Evolutionary conservation across 2,113 vertebrate species (phyloP), one percentile per base, ranked within the genome.

Genomic region (Petromus typicus): DNA sequence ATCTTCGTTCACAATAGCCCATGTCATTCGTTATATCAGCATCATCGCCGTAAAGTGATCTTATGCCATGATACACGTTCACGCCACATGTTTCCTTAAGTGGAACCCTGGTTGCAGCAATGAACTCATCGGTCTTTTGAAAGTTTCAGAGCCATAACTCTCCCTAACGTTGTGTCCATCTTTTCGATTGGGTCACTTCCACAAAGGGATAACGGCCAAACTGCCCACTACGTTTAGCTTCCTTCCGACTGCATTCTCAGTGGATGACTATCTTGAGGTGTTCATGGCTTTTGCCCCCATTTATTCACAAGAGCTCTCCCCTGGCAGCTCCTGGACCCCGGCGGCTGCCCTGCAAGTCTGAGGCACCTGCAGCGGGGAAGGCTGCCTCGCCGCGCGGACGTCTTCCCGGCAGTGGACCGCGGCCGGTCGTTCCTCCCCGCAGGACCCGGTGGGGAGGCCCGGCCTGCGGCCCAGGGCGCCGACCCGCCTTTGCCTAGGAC

Each of bases 81-180:
- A 40, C 59, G 27, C 34, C 40, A 32, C 22, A 32, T 17, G 30
- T 34, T 89, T 89, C 81, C 79, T 73, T 89, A 85, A 93, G 84
- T 71, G 56, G 78, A 76, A 88, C 13, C 89, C 25, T 57, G 37
- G 18, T 66, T 67, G 32, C 45, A 51, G 23, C 57, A 73, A 48
- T 11, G 13, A 40, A 76, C 37, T 56, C 66, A 1, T 22, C 5
- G 18, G 40, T 22, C 40, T 89, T 86, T 69, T 30, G 0, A 11
- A 81, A 66, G 30, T n/a, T 82, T 79, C 30, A 14, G n/a, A 76
- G 83, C 64, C 3, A 32, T 54, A 30, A 32, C 40, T 40, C 43
- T 51, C 23, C 20, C 40, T 64, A 51, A 63, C n/a, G 61, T 4
- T 32, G 1, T 63, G 12, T 45, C 32, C 32, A 25, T 40, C 88